phyloP scores from a whole-genome alignment of 2,888 invertebrate genomes.

The Diarsia rubi region DNA sequence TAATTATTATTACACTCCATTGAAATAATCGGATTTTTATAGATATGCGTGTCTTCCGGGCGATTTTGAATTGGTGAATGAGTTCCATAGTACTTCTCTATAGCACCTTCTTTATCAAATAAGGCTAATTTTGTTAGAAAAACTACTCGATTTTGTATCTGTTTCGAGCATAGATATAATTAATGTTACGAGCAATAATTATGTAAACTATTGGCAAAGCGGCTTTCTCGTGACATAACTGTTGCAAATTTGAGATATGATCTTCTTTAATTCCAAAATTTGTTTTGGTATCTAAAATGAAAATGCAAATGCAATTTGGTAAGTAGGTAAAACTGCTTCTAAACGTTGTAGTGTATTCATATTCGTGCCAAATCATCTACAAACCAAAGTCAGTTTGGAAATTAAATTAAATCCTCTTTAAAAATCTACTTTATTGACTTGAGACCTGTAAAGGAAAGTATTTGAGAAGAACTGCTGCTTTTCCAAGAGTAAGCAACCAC shows the following conservation, averaged over 20 bases:
- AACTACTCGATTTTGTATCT: too few relatives aligned
- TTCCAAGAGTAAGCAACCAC: not conserved
- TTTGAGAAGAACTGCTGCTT: not conserved
- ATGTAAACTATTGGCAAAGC: too few relatives aligned
- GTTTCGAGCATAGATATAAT: too few relatives aligned
- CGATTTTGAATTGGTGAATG: not conserved
- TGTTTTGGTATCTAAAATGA: too few relatives aligned
- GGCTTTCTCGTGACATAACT: too few relatives aligned
- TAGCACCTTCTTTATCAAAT: not conserved
- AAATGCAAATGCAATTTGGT: too few relatives aligned
- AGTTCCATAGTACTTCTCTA: not conserved
- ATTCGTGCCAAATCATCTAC: too few relatives aligned
- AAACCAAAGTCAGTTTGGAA: not conserved
- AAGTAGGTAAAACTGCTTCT: too few relatives aligned
- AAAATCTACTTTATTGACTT: not conserved
- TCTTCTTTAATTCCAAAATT: too few relatives aligned
- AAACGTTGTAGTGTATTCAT: too few relatives aligned
- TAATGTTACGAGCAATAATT: too few relatives aligned
- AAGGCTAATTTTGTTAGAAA: not conserved
- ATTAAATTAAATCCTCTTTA: not conserved
- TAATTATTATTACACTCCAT: constrained; percentile 29
- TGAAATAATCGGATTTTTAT: not conserved
- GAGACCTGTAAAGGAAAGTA: not conserved
- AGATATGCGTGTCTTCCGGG: constrained; percentile 17
- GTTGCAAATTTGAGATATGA: too few relatives aligned